Base-by-base conservation (phyloP, 2,113 vertebrate genomes). In the Pantherophis guttatus region DNA sequence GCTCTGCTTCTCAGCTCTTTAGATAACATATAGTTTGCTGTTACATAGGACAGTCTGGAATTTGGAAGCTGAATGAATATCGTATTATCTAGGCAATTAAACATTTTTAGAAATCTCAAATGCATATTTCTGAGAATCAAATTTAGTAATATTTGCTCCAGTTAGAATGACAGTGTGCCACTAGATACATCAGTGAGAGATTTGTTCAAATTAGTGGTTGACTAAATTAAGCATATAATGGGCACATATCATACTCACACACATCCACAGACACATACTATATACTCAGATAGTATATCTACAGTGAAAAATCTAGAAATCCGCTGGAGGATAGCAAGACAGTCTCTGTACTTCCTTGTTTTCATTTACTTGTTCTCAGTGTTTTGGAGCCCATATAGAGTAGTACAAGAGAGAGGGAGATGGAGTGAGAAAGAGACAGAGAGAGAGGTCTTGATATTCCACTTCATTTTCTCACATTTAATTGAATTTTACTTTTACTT, bases 1-100 rank as follows among this genome's bases (percentile, higher is more conserved):
- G 19, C 39, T 57, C 39, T 88, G 19, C 21, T 75, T 15, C 21
- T 93, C 75, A 91, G 92, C 93, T 95, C 95, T 23, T 90, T 96
- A 91, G 48, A 96, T 93, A 57, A 92, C 7, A 87, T 29, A 39
- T 29, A 39, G 33, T n/a, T 86, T 58, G 39, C 29, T 86, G 24
- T 44, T 17, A 44, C 3, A 15, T 48, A 48, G 29, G 24, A 48
- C 2, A 10, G 24, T 58, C 54, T 48, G 75, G 24, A 58, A 86
- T 26, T 15, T n/a, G 39, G 54, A 50, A 86, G 24, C 8, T 58
- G 70, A 48, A 85, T 62, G 44, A 48, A 75, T 62, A 93, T 94
- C 93, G 93, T 23, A 0, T 23, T 7, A 94, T 57, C 70, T 26
- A 91, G 89, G 58, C 75, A 86, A 94, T 24, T 89, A 0, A 12